Evolutionary conservation across 2,113 vertebrate species (phyloP).

Genomic region (Rhombomys opimus): DNA sequence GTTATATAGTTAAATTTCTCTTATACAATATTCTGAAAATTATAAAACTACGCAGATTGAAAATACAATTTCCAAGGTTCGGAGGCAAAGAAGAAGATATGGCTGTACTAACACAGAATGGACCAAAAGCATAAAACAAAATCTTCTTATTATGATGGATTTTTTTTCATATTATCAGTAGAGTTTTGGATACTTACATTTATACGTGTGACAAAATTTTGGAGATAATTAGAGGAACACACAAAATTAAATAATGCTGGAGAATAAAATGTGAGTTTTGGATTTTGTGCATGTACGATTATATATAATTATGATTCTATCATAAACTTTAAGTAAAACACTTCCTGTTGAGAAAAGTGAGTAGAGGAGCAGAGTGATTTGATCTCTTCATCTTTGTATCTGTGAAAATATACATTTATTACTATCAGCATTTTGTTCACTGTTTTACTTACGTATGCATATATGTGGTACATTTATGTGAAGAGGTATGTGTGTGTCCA

Average conservation of each 20-base stretch:
- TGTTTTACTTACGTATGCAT: not conserved
- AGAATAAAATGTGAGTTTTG: not conserved
- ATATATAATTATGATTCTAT: not conserved
- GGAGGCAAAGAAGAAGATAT: not conserved
- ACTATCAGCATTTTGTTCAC: not conserved
- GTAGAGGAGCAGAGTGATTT: not conserved
- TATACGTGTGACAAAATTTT: not conserved
- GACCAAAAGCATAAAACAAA: not conserved
- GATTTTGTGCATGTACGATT: not conserved
- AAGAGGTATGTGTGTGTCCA: not conserved
- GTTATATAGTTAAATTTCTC: not conserved
- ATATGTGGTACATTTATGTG: not conserved
- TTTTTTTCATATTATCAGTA: not conserved
- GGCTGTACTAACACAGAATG: not conserved
- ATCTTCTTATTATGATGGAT: not conserved
- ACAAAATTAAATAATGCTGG: not conserved
- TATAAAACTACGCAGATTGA: not conserved
- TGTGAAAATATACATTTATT: not conserved
- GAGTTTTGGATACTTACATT: not conserved
- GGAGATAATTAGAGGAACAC: not conserved
- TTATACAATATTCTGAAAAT: not conserved
- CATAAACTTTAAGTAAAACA: not conserved
- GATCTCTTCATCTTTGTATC: not conserved
- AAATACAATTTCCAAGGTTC: not conserved
- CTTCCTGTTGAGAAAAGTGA: not conserved